These are phyloP conservation scores for Heliconius nattereri DNA, from an alignment of 1,140 invertebrate species.

Conservation along the genomic window DNA sequence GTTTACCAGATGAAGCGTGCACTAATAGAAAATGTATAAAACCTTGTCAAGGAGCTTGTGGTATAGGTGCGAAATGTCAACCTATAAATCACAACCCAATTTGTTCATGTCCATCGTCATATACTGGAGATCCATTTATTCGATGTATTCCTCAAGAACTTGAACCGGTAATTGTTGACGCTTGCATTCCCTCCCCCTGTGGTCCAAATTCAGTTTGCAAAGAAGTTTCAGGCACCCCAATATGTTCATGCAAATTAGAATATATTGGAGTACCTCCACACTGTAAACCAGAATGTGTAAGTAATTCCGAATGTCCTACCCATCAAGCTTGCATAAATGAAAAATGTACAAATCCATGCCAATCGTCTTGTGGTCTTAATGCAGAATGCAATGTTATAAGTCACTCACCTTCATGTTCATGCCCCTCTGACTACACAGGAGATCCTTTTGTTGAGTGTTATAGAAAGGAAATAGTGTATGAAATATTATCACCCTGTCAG, in stretches of 20 bases:
- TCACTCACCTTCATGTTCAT: constrained; percentile 84
- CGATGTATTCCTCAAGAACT: constrained; percentile 81
- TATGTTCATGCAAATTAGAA: constrained; percentile 83
- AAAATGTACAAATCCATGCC: constrained; percentile 84
- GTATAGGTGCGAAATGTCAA: constrained; percentile 85
- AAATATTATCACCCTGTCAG: constrained; percentile 83
- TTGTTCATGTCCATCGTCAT: constrained; percentile 85
- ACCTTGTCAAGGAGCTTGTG: constrained; percentile 88
- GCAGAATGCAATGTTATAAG: constrained; percentile 83
- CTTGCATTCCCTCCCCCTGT: constrained; percentile 85
- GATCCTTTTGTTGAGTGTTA: constrained; percentile 83
- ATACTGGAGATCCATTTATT: constrained; percentile 88
- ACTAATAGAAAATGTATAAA: constrained; percentile 87
- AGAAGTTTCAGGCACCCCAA: constrained; percentile 81
- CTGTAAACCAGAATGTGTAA: constrained; percentile 85
- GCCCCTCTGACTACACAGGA: constrained; percentile 83
- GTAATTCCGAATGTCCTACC: constrained; percentile 84
- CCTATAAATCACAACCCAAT: constrained; percentile 90
- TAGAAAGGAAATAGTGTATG: constrained; percentile 69
- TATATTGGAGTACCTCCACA: constrained; percentile 84
- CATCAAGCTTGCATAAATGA: constrained; percentile 84
- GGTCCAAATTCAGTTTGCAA: constrained; percentile 84
- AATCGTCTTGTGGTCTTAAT: constrained; percentile 83
- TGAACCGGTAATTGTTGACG: constrained; percentile 75
- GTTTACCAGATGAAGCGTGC: constrained; percentile 85